Conservation (phyloP, 2,113 vertebrate species). For the Shinisaurus crocodilurus region DNA sequence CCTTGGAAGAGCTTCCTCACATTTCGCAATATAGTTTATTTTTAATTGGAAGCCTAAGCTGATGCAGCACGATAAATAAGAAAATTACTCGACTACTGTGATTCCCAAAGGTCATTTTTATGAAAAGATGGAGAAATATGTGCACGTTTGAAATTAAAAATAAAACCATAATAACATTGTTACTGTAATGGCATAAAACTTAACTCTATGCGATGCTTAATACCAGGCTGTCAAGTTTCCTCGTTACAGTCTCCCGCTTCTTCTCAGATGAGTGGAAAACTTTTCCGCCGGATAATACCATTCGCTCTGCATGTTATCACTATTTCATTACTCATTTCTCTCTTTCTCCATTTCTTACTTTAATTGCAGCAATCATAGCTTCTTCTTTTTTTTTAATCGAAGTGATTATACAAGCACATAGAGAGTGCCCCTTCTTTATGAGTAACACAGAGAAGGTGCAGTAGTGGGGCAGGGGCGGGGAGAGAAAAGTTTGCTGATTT, state of each 20-base stretch:
- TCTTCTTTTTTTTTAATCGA: slow-evolving; percentile 21
- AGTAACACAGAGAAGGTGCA: background rate
- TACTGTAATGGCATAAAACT: slow-evolving; percentile 57
- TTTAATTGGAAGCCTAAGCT: slow-evolving; percentile 55
- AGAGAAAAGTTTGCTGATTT: background rate
- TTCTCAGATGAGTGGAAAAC: slow-evolving; percentile 22
- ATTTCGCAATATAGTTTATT: slow-evolving; percentile 42
- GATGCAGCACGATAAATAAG: slow-evolving; percentile 61
- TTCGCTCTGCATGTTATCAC: slow-evolving; percentile 38
- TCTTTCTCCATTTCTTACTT: background rate
- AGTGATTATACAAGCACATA: background rate
- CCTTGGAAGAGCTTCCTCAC: slow-evolving; percentile 27
- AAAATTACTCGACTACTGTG: slow-evolving; percentile 42
- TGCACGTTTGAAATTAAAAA: slow-evolving; percentile 66
- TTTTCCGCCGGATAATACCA: slow-evolving; percentile 40
- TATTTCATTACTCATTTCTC: background rate
- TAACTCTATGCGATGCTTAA: slow-evolving; percentile 30
- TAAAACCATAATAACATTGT: slow-evolving; percentile 53
- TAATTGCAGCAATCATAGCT: background rate
- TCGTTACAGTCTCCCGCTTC: background rate
- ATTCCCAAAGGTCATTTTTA: slow-evolving; percentile 65
- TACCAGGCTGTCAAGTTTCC: slow-evolving; percentile 39
- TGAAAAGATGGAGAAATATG: slow-evolving; percentile 61
- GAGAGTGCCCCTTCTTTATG: rapidly evolving
- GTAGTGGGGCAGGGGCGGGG: too few species aligned